Base-by-base conservation (phyloP, 2,113 vertebrate genomes). In the rat (Rattus norvegicus) region DNA sequence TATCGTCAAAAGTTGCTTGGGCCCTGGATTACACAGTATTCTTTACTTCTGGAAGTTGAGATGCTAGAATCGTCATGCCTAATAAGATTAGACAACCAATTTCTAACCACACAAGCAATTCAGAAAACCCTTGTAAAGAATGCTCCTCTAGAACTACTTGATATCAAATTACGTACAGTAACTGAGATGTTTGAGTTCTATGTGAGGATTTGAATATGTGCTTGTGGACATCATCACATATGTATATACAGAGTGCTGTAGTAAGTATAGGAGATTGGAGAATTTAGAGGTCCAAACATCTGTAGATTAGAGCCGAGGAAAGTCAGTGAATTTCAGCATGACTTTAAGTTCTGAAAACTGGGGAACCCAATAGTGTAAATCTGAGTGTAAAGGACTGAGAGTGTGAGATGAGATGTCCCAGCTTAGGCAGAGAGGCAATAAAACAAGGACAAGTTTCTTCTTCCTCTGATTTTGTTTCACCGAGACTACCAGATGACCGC, bases 291-390 rank as follows among this genome's bases (percentile, higher is more conserved):
- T 19, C 5, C 39, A 19, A 70, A 33, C 2, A 69, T 22, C n/a
- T 76, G 20, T 30, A n/a, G 24, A 22, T 47, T 76, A 49, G 10
- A 90, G 26, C 56, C 69, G 67, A 36, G 47, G 17, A n/a, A 28
- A 52, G 43, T 9, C 22, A 91, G 5, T 33, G 4, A 20, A 87
- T 61, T 39, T 79, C 73, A 69, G 47, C 20, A 36, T 72, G 63
- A 72, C 3, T 49, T 24, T 69, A 36, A 79, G 59, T 26, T 70
- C 39, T 72, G 89, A 72, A 86, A 39, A 61, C 52, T 26, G 17
- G 30, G 22, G 7, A 0, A 33, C 3, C 5, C n/a, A 28, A 13
- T 56, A 20, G 36, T 4, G 0, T 7, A 70, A 30, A 59, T 39
- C 8, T 79, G 24, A 30, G 7, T 3, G 13, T 47, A 61, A 47